phyloP scores from a whole-genome alignment of 2,797 vertebrate species.

The Lithobates sylvaticus region DNA sequence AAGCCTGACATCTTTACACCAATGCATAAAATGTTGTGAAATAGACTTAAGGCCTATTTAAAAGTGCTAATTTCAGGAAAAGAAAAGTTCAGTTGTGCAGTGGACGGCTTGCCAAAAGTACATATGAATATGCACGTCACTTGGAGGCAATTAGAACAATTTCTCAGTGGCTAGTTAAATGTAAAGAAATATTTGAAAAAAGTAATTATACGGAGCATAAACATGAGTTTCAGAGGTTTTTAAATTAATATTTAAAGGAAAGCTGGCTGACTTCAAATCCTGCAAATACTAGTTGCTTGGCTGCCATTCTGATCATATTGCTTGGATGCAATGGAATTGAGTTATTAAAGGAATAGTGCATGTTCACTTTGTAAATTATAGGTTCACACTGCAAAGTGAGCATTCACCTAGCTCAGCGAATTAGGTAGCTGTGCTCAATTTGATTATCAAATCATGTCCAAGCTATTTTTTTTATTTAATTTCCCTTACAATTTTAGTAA shows the following conservation, averaged over 20 bases:
- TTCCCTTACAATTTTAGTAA: no score
- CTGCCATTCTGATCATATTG: not conserved
- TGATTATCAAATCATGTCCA: no score
- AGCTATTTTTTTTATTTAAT: no score
- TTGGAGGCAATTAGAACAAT: conserved; percentile 4
- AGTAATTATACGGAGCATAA: not conserved
- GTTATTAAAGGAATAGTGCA: not conserved
- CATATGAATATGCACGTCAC: conserved; percentile 9
- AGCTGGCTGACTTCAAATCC: not conserved
- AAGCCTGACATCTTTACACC: conserved; percentile 60
- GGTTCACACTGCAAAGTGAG: no score
- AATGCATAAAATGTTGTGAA: conserved; percentile 59
- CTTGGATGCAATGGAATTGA: not conserved
- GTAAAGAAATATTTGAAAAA: not conserved
- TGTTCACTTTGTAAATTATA: not conserved
- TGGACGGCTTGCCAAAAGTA: conserved; percentile 14
- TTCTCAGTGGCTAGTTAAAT: conserved; percentile 16
- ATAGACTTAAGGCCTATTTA: conserved; percentile 58
- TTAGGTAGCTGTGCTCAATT: no score
- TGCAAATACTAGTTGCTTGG: not conserved
- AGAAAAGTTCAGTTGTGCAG: conserved; percentile 45
- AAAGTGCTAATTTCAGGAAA: conserved; percentile 58
- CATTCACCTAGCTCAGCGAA: no score
- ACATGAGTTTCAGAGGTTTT: not conserved
- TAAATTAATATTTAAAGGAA: not conserved